Conservation (phyloP, 2,888 invertebrate species). For the Thera britannica region DNA sequence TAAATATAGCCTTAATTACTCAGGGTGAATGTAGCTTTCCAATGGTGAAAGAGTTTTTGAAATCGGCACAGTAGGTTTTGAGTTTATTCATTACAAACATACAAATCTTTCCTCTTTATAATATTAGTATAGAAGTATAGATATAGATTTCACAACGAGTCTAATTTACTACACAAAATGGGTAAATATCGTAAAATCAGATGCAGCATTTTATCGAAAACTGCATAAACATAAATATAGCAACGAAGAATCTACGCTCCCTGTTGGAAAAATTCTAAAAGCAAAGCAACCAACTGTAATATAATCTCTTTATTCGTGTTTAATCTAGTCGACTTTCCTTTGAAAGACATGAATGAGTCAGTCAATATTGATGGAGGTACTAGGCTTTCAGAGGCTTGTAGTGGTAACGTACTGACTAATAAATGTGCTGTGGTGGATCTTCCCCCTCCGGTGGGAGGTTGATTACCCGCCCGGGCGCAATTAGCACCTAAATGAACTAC, state of each 20-base stretch:
- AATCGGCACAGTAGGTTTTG: too few species aligned
- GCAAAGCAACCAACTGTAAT: constrained; percentile 18
- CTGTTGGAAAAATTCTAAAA: constrained; percentile 7
- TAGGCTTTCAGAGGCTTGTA: constrained; percentile 30
- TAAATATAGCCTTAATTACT: too few species aligned
- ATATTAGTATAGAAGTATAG: too few species aligned
- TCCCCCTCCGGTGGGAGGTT: constrained; percentile 53
- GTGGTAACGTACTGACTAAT: constrained; percentile 20
- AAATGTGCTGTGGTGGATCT: constrained; percentile 15
- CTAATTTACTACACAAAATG: not conserved
- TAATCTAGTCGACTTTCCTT: constrained; percentile 22
- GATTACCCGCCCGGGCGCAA: constrained; percentile 72
- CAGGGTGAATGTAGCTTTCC: too few species aligned
- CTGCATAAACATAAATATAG: not conserved
- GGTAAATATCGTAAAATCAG: not conserved
- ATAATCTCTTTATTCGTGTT: constrained; percentile 21
- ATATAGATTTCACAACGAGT: too few species aligned
- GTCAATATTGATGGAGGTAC: constrained; percentile 32
- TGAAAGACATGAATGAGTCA: constrained; percentile 17
- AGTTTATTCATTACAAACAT: not conserved
- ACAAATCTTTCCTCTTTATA: too few species aligned
- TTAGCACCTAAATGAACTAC: constrained; percentile 79
- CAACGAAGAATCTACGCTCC: not conserved
- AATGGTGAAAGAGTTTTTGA: too few species aligned
- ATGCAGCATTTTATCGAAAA: not conserved